Percentiles rank a stretch among this genome's conserved stretches.
phyloP scores from a whole-genome alignment of 2,113 vertebrate species.

The Amblyopsis rosae region DNA sequence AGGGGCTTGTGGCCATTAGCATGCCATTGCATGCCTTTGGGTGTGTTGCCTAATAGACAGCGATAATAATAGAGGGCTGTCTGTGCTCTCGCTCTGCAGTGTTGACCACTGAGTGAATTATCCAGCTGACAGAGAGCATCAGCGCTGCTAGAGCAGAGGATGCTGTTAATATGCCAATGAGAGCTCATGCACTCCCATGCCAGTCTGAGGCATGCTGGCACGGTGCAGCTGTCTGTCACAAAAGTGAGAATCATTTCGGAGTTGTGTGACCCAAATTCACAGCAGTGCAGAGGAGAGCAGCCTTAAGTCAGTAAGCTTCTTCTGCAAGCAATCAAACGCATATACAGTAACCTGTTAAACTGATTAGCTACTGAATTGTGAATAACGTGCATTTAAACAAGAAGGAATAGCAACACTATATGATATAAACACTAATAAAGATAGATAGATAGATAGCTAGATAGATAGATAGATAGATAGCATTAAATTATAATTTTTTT shows the following conservation, averaged over 20 bases:
- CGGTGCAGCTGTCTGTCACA: conserved; percentile 61
- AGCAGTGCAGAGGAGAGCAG: conserved; percentile 48
- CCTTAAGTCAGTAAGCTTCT: conserved; percentile 53
- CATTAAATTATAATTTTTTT: no score
- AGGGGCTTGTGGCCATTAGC: conserved; percentile 50
- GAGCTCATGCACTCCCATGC: conserved; percentile 46
- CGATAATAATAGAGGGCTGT: conserved; percentile 70
- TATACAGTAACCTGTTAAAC: conserved; percentile 48
- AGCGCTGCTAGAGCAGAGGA: conserved; percentile 54
- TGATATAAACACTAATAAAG: no score
- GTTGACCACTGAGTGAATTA: conserved; percentile 70
- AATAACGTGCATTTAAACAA: no score
- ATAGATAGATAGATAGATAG: no score
- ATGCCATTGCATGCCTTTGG: conserved; percentile 52
- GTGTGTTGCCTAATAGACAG: conserved; percentile 56
- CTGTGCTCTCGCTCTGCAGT: conserved; percentile 52
- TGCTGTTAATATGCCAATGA: conserved; percentile 72
- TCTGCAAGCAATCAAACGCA: conserved; percentile 61
- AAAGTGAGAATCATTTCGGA: conserved; percentile 60
- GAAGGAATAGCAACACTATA: no score
- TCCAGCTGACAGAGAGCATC: conserved; percentile 70
- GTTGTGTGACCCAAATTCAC: conserved; percentile 66
- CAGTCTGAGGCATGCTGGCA: conserved; percentile 54
- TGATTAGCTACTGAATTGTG: no score
- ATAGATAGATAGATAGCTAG: no score